phyloP scores from a whole-genome alignment of 2,888 invertebrate genomes.

The Netelia virgata region DNA sequence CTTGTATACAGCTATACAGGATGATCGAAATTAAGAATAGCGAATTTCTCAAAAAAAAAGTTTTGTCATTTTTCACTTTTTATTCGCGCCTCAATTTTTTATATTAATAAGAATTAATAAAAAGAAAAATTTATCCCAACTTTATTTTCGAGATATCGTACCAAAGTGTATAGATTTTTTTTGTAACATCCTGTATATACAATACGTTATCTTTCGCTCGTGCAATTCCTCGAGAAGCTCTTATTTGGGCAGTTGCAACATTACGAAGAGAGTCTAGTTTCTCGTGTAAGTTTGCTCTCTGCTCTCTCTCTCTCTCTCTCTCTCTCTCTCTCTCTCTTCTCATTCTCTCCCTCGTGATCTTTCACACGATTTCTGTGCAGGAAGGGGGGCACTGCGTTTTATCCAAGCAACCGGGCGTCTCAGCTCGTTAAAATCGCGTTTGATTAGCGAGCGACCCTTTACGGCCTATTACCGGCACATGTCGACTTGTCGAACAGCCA shows the following conservation, averaged over 20 bases:
- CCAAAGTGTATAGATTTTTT: too few species aligned
- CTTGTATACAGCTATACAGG: too few species aligned
- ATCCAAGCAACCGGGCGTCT: conserved; percentile 58
- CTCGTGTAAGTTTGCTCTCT: not conserved
- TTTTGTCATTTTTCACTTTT: too few species aligned
- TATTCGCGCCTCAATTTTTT: too few species aligned
- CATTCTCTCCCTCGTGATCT: not conserved
- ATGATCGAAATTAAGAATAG: too few species aligned
- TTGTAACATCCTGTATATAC: conserved; percentile 2
- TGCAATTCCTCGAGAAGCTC: conserved; percentile 27
- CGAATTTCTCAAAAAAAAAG: too few species aligned
- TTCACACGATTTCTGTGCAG: not conserved
- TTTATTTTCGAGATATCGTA: too few species aligned
- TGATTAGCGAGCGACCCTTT: conserved; percentile 74
- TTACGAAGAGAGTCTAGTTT: not conserved
- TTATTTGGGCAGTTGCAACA: conserved; percentile 37
- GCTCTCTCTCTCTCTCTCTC: conserved; percentile 1
- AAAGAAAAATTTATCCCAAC: too few species aligned
- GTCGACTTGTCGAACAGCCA: conserved; percentile 68
- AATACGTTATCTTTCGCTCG: not conserved
- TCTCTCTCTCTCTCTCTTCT: not conserved
- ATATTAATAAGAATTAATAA: too few species aligned
- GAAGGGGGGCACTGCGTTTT: not conserved
- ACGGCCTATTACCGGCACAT: conserved; percentile 72
- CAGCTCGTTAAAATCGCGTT: conserved; percentile 75